Percentiles rank a stretch among this genome's conserved stretches.
These are phyloP conservation scores for Synergus japonicus DNA, from an alignment of 2,888 invertebrate species.

Conservation along the genomic window DNA sequence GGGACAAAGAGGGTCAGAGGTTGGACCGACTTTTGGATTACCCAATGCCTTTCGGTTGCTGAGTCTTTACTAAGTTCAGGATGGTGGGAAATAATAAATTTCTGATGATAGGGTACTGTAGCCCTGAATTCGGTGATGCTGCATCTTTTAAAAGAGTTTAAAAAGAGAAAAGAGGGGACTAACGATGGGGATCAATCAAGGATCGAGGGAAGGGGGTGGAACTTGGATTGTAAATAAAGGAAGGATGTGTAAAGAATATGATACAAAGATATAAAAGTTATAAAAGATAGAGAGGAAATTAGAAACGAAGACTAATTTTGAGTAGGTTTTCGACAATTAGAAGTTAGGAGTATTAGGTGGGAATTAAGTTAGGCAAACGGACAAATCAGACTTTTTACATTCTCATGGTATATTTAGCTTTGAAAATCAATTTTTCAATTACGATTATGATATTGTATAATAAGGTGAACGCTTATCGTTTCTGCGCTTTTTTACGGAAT, in stretches of 20 bases:
- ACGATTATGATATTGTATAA: background rate
- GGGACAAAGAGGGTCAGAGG: constrained; percentile 9
- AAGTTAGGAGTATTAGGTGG: background rate
- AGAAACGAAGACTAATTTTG: constrained; percentile 18
- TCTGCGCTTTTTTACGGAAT: constrained; percentile 24
- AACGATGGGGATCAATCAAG: constrained; percentile 5
- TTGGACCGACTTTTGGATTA: background rate
- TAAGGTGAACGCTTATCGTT: constrained; percentile 9
- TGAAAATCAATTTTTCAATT: background rate
- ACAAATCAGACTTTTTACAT: constrained; percentile 24
- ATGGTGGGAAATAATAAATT: background rate
- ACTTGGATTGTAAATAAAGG: constrained; percentile 1
- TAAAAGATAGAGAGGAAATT: background rate
- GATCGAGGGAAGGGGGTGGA: constrained; percentile 27
- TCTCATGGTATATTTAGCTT: background rate
- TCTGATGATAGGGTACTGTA: background rate
- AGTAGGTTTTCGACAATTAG: background rate
- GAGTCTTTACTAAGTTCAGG: background rate
- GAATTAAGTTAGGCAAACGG: background rate
- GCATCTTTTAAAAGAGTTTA: background rate
- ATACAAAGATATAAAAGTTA: background rate
- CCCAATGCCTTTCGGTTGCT: constrained; percentile 1
- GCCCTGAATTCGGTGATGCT: background rate
- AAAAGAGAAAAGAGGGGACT: background rate
- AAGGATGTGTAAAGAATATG: constrained; percentile 1